Conservation (phyloP, 2,888 invertebrate species). For the Aromia moschata region DNA sequence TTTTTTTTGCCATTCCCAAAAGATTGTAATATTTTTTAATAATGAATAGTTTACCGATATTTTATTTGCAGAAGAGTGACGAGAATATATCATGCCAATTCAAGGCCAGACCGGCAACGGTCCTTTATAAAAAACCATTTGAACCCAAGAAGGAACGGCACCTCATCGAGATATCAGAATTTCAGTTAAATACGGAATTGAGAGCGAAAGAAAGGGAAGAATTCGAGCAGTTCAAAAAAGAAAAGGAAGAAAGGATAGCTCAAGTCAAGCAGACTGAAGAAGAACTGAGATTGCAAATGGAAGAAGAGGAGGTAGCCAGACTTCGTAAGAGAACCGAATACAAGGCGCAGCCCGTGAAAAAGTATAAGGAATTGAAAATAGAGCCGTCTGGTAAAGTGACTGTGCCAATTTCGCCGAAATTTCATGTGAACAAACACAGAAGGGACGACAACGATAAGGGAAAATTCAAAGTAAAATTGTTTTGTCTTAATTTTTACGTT, state of each 20-base stretch:
- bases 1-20: not conserved
- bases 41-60: not conserved
- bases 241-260: constrained; percentile 63
- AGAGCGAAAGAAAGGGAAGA: constrained; percentile 70
- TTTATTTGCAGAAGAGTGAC: constrained; percentile 57
- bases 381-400: constrained; percentile 69
- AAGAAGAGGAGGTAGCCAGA: constrained; percentile 64
- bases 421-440: constrained; percentile 48
- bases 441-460: constrained; percentile 45
- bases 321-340: constrained; percentile 69
- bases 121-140: constrained; percentile 73
- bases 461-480: constrained; percentile 23
- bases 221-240: constrained; percentile 69
- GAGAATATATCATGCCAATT: constrained; percentile 61
- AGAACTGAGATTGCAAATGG: constrained; percentile 45
- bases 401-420: constrained; percentile 71
- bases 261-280: constrained; percentile 30
- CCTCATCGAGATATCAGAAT: constrained; percentile 64
- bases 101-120: constrained; percentile 71
- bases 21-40: not conserved
- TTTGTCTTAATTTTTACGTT: no score
- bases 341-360: constrained; percentile 72
- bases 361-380: constrained; percentile 64
- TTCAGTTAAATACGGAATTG: constrained; percentile 72
- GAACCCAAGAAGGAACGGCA: constrained; percentile 67